Evolutionary conservation across 2,797 vertebrate genomes (phyloP).

Genomic region (Lophotriccus pileatus): DNA sequence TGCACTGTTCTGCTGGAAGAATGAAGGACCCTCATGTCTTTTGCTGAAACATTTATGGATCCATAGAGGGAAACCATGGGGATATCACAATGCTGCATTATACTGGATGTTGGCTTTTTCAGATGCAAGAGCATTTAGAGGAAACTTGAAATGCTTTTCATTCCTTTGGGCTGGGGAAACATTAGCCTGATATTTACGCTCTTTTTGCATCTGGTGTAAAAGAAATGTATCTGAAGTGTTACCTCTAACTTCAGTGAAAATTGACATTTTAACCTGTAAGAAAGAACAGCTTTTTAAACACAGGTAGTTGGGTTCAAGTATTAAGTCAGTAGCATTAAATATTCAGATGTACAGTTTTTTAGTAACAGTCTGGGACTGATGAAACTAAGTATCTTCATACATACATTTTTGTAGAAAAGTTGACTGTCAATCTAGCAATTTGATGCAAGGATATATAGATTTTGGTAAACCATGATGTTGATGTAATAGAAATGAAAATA

Average conservation of each 20-base stretch:
- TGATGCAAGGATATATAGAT: constrained; percentile 49
- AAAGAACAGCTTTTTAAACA: constrained; percentile 41
- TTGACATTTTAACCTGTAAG: constrained; percentile 5
- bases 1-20: constrained; percentile 87
- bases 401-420: constrained; percentile 57
- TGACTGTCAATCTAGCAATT: constrained; percentile 44
- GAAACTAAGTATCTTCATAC: constrained; percentile 45
- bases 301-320: constrained; percentile 40
- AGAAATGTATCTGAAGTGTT: not conserved
- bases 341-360: constrained; percentile 63
- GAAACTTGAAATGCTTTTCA: constrained; percentile 41
- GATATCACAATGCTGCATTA: constrained; percentile 40
- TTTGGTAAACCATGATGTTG: constrained; percentile 64
- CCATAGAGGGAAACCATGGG: constrained; percentile 21
- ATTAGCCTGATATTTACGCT: constrained; percentile 23
- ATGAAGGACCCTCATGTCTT: constrained; percentile 52
- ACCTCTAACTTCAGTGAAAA: constrained; percentile 38
- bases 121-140: constrained; percentile 18
- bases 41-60: constrained; percentile 26
- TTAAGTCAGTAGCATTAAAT: constrained; percentile 58
- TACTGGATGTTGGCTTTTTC: constrained; percentile 33
- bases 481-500: constrained; percentile 56
- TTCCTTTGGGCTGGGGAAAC: constrained; percentile 41
- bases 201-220: constrained; percentile 21
- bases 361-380: constrained; percentile 58